Evolutionary conservation across 2,888 invertebrate genomes (phyloP).

Genomic region (Apodemia zela): DNA sequence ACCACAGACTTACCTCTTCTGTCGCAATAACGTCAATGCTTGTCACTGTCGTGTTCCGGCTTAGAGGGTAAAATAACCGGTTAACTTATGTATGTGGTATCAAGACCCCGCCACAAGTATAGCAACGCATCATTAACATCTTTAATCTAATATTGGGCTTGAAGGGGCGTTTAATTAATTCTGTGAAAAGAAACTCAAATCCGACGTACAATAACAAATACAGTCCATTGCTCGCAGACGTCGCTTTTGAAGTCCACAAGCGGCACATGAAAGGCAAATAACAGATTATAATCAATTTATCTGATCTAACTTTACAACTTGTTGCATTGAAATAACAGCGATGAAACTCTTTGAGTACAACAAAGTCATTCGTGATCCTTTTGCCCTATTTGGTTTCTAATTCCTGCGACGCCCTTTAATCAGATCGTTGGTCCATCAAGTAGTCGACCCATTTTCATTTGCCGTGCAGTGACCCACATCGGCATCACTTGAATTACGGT

Average conservation of each 20-base stretch:
- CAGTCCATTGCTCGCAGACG: neutral
- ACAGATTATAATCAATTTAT: neutral
- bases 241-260: neutral
- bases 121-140: too few relatives aligned
- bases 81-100: too few relatives aligned
- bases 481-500: neutral
- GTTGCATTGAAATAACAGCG: neutral
- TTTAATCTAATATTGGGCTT: too few relatives aligned
- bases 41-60: too few relatives aligned
- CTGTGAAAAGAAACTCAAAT: neutral
- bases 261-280: neutral
- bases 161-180: neutral
- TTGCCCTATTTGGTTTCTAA: constrained; percentile 1
- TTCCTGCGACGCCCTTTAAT: constrained; percentile 35
- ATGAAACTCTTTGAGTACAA: neutral
- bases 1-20: too few relatives aligned
- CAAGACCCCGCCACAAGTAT: too few relatives aligned
- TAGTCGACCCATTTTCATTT: neutral
- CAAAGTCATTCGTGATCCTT: neutral
- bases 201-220: neutral
- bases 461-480: neutral
- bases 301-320: neutral
- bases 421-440: constrained; percentile 38
- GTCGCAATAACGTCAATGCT: too few relatives aligned
- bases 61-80: too few relatives aligned